Base-by-base conservation (phyloP, 2,797 vertebrate genomes). In the Pangasius larnaudii region DNA sequence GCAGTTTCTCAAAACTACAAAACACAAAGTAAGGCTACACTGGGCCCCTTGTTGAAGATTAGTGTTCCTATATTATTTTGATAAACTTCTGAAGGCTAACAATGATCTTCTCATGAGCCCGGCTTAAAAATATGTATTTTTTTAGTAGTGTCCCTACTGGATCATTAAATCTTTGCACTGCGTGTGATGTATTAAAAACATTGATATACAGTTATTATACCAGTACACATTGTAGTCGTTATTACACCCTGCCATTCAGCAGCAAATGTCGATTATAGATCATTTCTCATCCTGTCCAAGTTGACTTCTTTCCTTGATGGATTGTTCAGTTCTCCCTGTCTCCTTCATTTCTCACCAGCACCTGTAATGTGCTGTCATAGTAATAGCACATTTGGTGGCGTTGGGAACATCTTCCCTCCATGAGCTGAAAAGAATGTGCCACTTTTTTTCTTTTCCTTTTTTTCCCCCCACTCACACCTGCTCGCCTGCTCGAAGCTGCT, bases 391-490 rank as follows among this genome's bases (percentile, higher is more conserved):
- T 88, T 85, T 85, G 75, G 65, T 63, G 81, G 49, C 51, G 71
- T 74, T 65, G 69, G 88, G 85, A 77, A 86, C 85, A 83, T 86
- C 79, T 75, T 56, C 88, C 72, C 88, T 75, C 78, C 78, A 51
- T 74, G 78, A 81, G 77, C 84, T 89, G 84, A 88, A 86, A 88
- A 86, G 84, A 80, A 86, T 82, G 84, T 77, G 65, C 65, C 75
- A 85, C 88, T n/a, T 72, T 72, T 80, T 85, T 83, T 19, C 2
- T n/a, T 51, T 56, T 69, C 16, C 59, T 36, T 65, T 65, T 63
- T 65, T 75, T 33, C 27, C 14, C 67, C 78, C 30, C 79, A 58
- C 36, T 58, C 63, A 84, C 91, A 90, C 91, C 90, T 91, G 91
- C 88, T 90, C 86, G 85, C 56, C 84, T 77, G 84, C 74, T 86